phyloP scores from a whole-genome alignment of 2,888 invertebrate species.

The Hermodice carunculata region DNA sequence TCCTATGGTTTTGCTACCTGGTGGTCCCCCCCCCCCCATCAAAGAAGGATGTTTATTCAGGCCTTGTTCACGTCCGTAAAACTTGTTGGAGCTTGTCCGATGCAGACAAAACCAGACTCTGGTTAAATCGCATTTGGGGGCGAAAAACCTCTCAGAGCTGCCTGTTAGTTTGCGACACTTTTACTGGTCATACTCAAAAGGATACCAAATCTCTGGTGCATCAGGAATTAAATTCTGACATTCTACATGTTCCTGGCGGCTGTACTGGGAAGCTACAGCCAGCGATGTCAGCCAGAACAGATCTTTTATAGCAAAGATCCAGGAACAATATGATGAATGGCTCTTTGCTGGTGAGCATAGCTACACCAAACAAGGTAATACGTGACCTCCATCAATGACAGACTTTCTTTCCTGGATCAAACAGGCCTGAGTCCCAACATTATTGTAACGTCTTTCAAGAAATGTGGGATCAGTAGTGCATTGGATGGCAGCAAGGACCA shows the following conservation, averaged over 20 bases:
- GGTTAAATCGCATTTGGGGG: neutral
- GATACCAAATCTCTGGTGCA: neutral
- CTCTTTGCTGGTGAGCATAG: neutral
- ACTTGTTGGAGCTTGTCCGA: neutral
- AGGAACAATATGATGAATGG: neutral
- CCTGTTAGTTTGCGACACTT: constrained; percentile 3
- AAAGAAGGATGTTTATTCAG: neutral
- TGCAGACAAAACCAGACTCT: neutral
- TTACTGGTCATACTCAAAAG: neutral
- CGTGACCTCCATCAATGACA: neutral
- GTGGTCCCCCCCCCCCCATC: too few species aligned
- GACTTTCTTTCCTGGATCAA: neutral
- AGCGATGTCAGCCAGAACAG: neutral
- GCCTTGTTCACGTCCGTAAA: neutral
- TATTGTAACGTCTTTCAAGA: neutral
- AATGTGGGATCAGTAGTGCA: neutral
- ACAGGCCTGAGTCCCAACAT: neutral
- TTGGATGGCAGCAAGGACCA: neutral
- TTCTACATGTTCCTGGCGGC: neutral
- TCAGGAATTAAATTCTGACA: neutral
- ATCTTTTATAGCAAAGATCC: neutral
- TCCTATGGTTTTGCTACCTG: neutral
- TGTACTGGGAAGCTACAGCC: constrained; percentile 4
- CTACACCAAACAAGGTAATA: too few species aligned
- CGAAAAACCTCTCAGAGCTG: neutral